These are phyloP conservation scores for Orthosia gothica DNA, from an alignment of 2,888 invertebrate genomes.

Conservation along the genomic window DNA sequence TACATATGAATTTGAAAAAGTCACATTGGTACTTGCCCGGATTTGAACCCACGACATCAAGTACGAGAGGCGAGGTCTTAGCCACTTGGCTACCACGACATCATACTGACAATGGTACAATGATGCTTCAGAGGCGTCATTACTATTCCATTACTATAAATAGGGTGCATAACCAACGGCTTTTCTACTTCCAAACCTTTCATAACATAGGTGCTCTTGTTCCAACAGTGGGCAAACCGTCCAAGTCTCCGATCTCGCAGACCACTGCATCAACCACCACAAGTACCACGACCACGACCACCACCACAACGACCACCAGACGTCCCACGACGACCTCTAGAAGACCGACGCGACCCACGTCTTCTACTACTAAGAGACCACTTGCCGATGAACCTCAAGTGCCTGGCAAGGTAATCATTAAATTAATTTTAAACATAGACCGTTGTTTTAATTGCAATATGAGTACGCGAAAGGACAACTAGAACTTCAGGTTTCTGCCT, in stretches of 20 bases:
- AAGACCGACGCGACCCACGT: slow-evolving; percentile 65
- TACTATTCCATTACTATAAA: neutral
- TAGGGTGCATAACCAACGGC: neutral
- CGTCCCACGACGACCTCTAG: slow-evolving; percentile 66
- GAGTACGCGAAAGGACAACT: no score
- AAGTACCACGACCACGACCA: slow-evolving; percentile 65
- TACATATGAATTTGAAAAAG: no score
- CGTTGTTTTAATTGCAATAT: no score
- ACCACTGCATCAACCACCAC: slow-evolving; percentile 69
- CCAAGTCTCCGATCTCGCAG: slow-evolving; percentile 76
- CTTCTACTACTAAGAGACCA: slow-evolving; percentile 77
- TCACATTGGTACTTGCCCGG: no score
- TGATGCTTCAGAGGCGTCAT: neutral
- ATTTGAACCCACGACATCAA: no score
- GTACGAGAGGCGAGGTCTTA: no score
- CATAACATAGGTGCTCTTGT: neutral
- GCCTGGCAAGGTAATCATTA: slow-evolving; percentile 77
- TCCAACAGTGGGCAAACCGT: slow-evolving; percentile 73
- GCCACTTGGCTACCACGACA: no score
- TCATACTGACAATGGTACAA: neutral
- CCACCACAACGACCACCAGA: slow-evolving; percentile 66
- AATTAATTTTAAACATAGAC: no score
- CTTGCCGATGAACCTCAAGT: slow-evolving; percentile 75
- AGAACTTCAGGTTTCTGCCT: no score
- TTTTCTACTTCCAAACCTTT: neutral